Conservation (phyloP, 2,113 vertebrate species). For the Pluvianellus socialis region DNA sequence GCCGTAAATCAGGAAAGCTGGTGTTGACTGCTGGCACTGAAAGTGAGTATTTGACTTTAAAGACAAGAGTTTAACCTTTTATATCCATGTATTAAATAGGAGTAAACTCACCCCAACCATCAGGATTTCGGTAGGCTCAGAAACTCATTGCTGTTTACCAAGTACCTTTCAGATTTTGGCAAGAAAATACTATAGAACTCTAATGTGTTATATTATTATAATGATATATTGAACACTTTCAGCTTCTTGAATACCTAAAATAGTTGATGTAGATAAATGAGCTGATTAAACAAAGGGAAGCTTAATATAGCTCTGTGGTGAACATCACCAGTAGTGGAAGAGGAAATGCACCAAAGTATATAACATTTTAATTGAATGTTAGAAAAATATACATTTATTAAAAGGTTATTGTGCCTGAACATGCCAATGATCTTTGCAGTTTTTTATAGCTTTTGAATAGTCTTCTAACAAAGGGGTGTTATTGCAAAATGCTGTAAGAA, state of each 20-base stretch:
- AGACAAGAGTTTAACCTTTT: background rate
- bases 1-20: slow-evolving; percentile 6
- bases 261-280: slow-evolving; percentile 6
- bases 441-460: background rate
- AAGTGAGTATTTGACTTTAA: slow-evolving; percentile 9
- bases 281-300: slow-evolving; percentile 8
- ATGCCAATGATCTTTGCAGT: background rate
- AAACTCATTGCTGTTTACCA: background rate
- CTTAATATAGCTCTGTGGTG: slow-evolving; percentile 8
- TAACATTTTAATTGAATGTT: slow-evolving; percentile 8
- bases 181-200: background rate
- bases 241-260: background rate
- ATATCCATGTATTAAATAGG: background rate
- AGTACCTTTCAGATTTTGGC: background rate
- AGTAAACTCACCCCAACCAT: background rate
- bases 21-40: slow-evolving; percentile 8
- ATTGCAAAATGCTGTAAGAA: background rate
- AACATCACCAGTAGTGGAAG: background rate
- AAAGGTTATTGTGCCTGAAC: background rate
- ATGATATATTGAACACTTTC: background rate
- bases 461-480: background rate
- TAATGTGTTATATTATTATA: background rate
- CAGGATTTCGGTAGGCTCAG: background rate
- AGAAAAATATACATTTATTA: slow-evolving; percentile 18
- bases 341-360: background rate